These are phyloP conservation scores for Petrolisthes cinctipes DNA, from an alignment of 2,888 invertebrate species.

Conservation along the genomic window DNA sequence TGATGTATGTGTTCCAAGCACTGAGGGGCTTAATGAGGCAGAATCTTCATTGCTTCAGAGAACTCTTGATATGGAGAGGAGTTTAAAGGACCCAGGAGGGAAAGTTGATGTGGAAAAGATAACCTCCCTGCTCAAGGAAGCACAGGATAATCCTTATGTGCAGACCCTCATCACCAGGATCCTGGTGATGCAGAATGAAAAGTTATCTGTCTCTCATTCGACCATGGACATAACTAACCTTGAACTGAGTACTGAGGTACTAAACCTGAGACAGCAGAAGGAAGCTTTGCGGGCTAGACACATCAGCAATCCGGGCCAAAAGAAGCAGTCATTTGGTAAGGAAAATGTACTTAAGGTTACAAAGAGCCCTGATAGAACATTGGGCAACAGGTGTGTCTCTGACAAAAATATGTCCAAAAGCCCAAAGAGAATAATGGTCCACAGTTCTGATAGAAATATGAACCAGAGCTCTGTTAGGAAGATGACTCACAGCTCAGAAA, in stretches of 20 bases:
- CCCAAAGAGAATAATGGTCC: neutral
- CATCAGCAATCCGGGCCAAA: neutral
- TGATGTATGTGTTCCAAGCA: neutral
- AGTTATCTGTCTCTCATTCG: slow-evolving; percentile 19
- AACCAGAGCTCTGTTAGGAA: too few species aligned
- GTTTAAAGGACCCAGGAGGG: neutral
- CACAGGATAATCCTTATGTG: slow-evolving; percentile 23
- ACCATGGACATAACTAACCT: slow-evolving; percentile 39
- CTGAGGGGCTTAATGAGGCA: neutral
- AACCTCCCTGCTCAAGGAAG: slow-evolving; percentile 15
- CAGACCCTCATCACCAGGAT: slow-evolving; percentile 31
- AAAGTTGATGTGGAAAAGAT: slow-evolving; percentile 14
- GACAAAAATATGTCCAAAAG: neutral
- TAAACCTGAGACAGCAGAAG: slow-evolving; percentile 23
- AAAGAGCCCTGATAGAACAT: neutral
- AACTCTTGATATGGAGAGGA: neutral
- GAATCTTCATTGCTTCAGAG: neutral
- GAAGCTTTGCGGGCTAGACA: slow-evolving; percentile 21
- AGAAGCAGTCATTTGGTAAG: neutral
- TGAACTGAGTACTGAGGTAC: slow-evolving; percentile 44
- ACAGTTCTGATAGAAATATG: too few species aligned
- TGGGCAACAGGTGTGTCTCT: neutral
- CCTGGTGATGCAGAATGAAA: slow-evolving; percentile 1
- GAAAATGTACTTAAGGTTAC: slow-evolving; percentile 14
- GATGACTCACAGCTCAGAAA: too few species aligned